Evolutionary conservation across 2,797 vertebrate genomes (phyloP).

Genomic region (Etheostoma nigrum): DNA sequence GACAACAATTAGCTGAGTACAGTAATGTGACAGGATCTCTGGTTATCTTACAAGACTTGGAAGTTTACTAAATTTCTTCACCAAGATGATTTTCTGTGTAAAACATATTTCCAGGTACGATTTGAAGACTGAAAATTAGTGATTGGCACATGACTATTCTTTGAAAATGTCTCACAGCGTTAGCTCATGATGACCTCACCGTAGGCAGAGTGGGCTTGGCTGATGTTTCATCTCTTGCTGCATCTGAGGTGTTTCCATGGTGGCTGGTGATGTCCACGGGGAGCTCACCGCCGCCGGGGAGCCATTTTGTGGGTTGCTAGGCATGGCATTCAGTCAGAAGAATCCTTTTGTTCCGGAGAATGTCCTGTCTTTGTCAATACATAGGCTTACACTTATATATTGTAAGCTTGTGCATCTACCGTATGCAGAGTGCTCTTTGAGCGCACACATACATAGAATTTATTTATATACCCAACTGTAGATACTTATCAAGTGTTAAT

Average conservation of each 20-base stretch:
- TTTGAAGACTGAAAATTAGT: not conserved
- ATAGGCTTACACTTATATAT: not conserved
- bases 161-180: not conserved
- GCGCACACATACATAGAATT: not conserved
- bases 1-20: not conserved
- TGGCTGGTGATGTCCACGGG: slow-evolving; percentile 36
- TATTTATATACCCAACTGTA: too few relatives aligned
- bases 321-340: slow-evolving; percentile 51
- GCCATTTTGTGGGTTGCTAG: slow-evolving; percentile 79
- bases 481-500: not conserved
- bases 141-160: not conserved
- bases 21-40: slow-evolving; percentile 23
- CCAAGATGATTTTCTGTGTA: slow-evolving; percentile 4
- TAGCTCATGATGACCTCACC: slow-evolving; percentile 29
- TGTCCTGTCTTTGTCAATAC: slow-evolving; percentile 34
- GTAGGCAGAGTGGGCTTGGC: slow-evolving; percentile 11
- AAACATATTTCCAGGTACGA: not conserved
- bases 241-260: slow-evolving; percentile 72
- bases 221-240: slow-evolving; percentile 39
- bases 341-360: slow-evolving; percentile 66
- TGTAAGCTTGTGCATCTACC: not conserved
- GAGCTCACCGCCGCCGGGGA: slow-evolving; percentile 56
- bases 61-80: not conserved
- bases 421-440: not conserved
- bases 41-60: not conserved